phyloP scores from a whole-genome alignment of 2,113 vertebrate species.

The Rhombomys opimus region DNA sequence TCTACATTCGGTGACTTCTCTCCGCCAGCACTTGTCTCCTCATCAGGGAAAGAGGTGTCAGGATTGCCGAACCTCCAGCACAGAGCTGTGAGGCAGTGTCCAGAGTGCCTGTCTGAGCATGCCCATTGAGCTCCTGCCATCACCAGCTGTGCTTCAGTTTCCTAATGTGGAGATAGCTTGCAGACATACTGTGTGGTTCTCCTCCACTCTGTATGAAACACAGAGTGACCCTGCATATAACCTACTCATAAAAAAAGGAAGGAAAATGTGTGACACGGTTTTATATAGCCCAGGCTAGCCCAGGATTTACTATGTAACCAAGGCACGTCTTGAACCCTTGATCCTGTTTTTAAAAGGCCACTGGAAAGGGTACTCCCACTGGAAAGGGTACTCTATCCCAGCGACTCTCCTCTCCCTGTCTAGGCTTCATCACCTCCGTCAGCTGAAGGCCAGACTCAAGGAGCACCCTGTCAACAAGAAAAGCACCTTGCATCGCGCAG shows the following conservation, averaged over 20 bases:
- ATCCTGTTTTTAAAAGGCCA: slow-evolving; percentile 5
- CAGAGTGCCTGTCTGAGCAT: background rate
- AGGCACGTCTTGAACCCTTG: background rate
- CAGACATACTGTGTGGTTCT: background rate
- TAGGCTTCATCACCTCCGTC: background rate
- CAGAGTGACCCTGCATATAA: background rate
- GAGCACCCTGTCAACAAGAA: background rate
- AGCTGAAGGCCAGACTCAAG: background rate
- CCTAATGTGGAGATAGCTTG: background rate
- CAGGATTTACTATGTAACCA: background rate
- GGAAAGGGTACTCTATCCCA: background rate
- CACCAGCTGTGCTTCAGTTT: background rate
- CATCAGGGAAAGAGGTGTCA: background rate
- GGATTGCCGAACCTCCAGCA: too few species aligned
- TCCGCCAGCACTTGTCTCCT: background rate
- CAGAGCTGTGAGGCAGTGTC: background rate
- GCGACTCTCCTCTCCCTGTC: background rate
- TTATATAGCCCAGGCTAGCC: background rate
- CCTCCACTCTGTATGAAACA: background rate
- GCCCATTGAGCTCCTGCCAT: background rate
- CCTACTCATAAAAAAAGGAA: background rate
- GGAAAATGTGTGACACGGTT: background rate
- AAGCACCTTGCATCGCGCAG: accelerated
- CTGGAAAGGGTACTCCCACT: background rate
- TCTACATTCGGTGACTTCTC: background rate